Evolutionary conservation across 1,140 invertebrate species (phyloP), one percentile per base, ranked within the genome.

Genomic region (Parapsyche elsis): DNA sequence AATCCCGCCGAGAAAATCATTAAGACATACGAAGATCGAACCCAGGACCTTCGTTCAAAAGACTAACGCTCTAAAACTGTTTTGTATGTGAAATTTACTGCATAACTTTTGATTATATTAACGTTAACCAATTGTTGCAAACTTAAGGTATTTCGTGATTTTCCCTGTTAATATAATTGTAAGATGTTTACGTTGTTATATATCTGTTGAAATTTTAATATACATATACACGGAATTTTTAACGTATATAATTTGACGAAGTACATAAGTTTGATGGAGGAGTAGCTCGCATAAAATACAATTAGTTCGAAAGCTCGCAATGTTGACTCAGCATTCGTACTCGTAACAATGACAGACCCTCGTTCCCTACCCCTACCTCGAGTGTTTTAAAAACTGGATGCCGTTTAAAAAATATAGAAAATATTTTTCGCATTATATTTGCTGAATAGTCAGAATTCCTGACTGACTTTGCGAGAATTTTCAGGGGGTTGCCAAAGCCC

Each of bases 361-460:
- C 23, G 59, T 10, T 16, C 49, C 2, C 49, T 16, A 21, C 23
- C 23, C 64, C 49, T 5, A 53, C 12, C 4, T 14, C 0, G 64
- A 67, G 64, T 67, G 64, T 67, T 67, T 67, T 67, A 67, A 67
- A 67, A 53, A 53, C 23, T n/a, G 19, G 49, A 57, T n/a, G 30
- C 30, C 7, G 30, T 38, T 38, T 38, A 38, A 38, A n/a, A 46
- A 73, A 64, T 30, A 67, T 44, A 76, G 67, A 76, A 80, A 80
- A 80, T 80, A 80, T 74, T 59, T 38, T 80, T 71, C 16, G 57
- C 53, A 74, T 80, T 80, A 80, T 78, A 71, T 80, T 71, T 38
- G 79, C 79, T 80, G 73, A 80, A 80, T 80, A 71, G 61, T 49
- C 73, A 53, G 64, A 80, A 80, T 76, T 80, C 74, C 79, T 49